Conservation (phyloP, 37 sponge, comb jelly and placozoan species). For the Diacarnus erythraeanus region DNA sequence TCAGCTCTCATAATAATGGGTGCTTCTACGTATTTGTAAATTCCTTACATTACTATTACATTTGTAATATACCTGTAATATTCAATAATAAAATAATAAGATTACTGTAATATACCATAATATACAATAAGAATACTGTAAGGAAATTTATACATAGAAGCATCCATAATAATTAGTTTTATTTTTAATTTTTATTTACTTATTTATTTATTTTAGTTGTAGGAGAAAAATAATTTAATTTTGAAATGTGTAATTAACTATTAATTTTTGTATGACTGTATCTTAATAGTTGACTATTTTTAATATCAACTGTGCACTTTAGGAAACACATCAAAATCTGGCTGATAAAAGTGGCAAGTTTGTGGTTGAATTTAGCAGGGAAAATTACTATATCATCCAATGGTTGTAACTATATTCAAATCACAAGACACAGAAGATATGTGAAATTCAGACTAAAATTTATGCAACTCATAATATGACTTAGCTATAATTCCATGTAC, state of each 20-base stretch:
- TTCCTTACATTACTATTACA: too few species aligned
- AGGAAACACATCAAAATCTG: conserved; percentile 76
- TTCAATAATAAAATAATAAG: too few species aligned
- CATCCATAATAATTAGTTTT: not conserved
- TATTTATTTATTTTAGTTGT: too few species aligned
- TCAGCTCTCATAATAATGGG: not conserved
- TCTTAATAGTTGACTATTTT: not conserved
- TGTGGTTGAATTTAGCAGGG: conserved; percentile 78
- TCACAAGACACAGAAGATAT: conserved; percentile 4
- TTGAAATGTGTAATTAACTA: not conserved
- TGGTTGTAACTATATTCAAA: conserved; percentile 73
- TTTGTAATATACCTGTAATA: too few species aligned
- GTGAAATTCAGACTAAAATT: not conserved
- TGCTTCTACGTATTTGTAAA: too few species aligned
- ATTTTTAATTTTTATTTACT: too few species aligned
- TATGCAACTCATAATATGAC: conserved; percentile 11
- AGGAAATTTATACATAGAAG: too few species aligned
- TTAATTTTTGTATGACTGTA: not conserved
- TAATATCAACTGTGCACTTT: not conserved
- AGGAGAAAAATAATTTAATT: too few species aligned
- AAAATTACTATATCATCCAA: conserved; percentile 59
- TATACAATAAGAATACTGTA: too few species aligned
- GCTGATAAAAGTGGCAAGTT: conserved; percentile 68
- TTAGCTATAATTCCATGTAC: too few species aligned
- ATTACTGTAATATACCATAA: too few species aligned